Conservation (phyloP, 1,140 invertebrate species). For the Phocides pigmalion region DNA sequence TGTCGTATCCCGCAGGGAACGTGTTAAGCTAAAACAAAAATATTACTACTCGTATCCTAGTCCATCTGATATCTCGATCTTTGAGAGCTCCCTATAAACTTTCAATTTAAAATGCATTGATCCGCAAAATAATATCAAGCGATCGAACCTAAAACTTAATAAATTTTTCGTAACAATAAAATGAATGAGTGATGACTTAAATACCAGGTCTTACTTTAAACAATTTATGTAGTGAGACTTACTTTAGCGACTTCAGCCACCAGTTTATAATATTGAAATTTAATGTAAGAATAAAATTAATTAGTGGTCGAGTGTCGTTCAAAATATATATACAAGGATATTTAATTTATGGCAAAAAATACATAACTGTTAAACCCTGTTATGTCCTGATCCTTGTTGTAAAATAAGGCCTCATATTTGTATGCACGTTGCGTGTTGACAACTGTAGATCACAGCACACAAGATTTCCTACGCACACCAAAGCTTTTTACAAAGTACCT, state of each 20-base stretch:
- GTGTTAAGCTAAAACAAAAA: too few species aligned
- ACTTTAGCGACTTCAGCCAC: too few species aligned
- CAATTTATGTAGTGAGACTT: neutral
- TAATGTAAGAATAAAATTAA: neutral
- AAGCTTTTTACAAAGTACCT: constrained; percentile 10
- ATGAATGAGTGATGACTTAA: neutral
- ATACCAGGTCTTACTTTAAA: neutral
- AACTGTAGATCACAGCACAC: neutral
- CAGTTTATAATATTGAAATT: neutral
- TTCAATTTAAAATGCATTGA: too few species aligned
- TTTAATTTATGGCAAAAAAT: too few species aligned
- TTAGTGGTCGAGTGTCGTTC: neutral
- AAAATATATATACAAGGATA: neutral
- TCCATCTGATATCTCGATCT: too few species aligned
- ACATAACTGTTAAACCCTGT: neutral
- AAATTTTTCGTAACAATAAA: too few species aligned
- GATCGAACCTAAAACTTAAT: too few species aligned
- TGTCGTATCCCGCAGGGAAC: too few species aligned
- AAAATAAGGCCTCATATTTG: constrained; percentile 1
- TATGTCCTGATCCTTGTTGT: neutral
- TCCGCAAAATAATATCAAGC: too few species aligned
- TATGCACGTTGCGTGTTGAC: neutral
- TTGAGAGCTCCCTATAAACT: too few species aligned
- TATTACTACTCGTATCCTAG: too few species aligned
- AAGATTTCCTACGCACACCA: neutral